A percentile compares a stretch with the other conserved stretches of the same genome.
Conservation (phyloP, 2,113 vertebrate genomes). For the Catharus fuscescens region DNA sequence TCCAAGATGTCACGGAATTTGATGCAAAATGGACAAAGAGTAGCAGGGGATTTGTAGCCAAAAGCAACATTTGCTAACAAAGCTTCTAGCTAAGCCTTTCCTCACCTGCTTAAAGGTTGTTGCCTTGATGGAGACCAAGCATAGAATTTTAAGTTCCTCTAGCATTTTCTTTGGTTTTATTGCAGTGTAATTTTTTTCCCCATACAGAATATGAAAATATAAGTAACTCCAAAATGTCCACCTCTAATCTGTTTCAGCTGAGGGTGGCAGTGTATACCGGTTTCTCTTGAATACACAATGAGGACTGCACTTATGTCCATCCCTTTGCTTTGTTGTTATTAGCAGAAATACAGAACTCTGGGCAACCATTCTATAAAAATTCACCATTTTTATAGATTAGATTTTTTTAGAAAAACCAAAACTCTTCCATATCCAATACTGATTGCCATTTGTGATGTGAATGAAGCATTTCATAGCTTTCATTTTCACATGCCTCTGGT, state of each 20-base stretch:
- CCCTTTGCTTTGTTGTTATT: background rate
- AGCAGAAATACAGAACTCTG: rapidly evolving
- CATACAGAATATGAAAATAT: background rate
- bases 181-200: background rate
- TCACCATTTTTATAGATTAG: background rate
- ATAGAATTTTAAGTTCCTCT: background rate
- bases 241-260: background rate
- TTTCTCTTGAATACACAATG: background rate
- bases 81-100: background rate
- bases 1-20: background rate
- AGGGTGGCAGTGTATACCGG: background rate
- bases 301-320: background rate
- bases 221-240: background rate
- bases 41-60: background rate
- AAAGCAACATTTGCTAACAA: background rate
- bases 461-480: background rate
- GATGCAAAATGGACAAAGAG: background rate
- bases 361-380: background rate
- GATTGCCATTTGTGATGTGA: background rate
- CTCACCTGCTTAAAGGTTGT: background rate
- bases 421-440: background rate
- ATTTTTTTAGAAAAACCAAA: background rate
- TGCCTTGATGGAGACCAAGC: background rate
- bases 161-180: background rate
- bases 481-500: background rate